Conservation (phyloP, 2,113 vertebrate genomes). For the Azemiops feae region DNA sequence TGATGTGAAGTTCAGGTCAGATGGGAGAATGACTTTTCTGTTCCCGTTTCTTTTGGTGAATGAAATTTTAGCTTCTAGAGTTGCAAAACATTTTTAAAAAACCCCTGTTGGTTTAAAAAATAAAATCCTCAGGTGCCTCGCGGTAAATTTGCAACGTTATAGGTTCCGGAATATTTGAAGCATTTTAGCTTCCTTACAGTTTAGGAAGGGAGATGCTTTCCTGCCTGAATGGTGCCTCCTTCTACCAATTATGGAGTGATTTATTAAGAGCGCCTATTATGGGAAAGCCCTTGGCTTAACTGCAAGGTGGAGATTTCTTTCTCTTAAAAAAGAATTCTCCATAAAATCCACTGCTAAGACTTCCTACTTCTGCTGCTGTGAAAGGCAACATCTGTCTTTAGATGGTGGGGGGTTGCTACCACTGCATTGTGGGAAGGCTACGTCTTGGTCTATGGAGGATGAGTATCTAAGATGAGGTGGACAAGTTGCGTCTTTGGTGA, state of each 20-base stretch:
- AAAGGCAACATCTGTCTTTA: background rate
- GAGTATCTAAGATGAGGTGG: background rate
- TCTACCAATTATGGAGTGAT: background rate
- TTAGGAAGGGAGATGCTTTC: background rate
- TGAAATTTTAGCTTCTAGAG: background rate
- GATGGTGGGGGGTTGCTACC: background rate
- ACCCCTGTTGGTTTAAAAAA: background rate
- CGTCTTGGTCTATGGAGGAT: background rate
- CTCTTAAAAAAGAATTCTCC: background rate
- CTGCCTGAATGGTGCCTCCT: background rate
- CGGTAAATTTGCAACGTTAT: background rate
- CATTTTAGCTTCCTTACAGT: background rate
- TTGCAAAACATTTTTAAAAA: slow-evolving; percentile 19
- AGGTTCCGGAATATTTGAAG: background rate
- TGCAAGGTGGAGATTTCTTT: background rate
- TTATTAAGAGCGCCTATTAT: background rate
- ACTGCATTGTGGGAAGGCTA: background rate
- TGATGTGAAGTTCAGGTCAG: slow-evolving; percentile 50
- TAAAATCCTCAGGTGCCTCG: background rate
- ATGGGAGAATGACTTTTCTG: background rate
- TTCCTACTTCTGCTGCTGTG: background rate
- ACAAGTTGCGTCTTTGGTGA: background rate
- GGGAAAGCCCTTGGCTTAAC: background rate
- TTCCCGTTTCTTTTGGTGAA: background rate
- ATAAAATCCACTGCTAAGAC: background rate